These are phyloP conservation scores for Ceyx erithaca DNA, from an alignment of 2,797 vertebrate genomes.

Conservation along the genomic window DNA sequence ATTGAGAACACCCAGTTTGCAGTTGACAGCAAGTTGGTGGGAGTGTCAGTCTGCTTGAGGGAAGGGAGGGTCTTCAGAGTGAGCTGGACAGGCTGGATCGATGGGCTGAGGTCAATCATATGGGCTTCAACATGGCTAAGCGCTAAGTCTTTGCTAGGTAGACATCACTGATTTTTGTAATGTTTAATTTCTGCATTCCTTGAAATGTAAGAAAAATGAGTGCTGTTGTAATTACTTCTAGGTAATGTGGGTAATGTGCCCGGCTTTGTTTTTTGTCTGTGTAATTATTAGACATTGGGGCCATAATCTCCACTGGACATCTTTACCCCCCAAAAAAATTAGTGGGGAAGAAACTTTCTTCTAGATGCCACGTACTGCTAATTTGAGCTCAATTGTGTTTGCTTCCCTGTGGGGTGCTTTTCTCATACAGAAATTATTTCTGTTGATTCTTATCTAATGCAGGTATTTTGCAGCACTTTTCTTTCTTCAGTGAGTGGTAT, in stretches of 20 bases:
- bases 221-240: neutral
- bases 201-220: neutral
- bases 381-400: neutral
- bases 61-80: no score
- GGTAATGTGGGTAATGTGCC: neutral
- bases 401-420: neutral
- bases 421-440: neutral
- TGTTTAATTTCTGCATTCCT: neutral
- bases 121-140: no score
- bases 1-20: no score
- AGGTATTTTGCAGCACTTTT: neutral
- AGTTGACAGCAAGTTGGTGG: no score
- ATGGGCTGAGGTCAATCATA: no score
- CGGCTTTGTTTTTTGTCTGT: neutral
- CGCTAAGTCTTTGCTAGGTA: neutral
- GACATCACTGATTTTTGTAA: neutral
- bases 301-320: neutral
- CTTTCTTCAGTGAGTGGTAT: neutral
- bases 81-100: no score
- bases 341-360: neutral
- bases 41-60: no score
- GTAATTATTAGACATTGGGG: neutral
- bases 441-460: neutral
- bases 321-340: neutral
- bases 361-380: neutral